Evolutionary conservation across 1,140 invertebrate species (phyloP).

Genomic region (Oncopeltus fasciatus): DNA sequence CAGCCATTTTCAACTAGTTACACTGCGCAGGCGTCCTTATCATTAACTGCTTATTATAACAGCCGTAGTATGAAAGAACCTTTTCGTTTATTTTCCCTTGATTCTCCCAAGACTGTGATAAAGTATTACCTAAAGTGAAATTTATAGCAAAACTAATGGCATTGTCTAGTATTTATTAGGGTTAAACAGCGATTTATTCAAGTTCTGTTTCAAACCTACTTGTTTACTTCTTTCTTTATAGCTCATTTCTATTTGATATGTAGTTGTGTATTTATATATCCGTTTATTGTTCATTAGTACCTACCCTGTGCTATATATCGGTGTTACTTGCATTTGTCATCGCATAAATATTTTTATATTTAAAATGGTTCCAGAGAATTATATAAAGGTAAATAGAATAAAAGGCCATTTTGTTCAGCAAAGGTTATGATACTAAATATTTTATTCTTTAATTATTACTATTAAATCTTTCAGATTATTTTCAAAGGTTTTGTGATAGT

Average conservation of each 20-base stretch:
- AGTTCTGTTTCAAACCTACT: not conserved
- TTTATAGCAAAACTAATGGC: not conserved
- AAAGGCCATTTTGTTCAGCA: no score
- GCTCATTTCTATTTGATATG: not conserved
- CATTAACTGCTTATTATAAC: not conserved
- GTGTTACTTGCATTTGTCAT: not conserved
- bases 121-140: not conserved
- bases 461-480: not conserved
- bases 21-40: not conserved
- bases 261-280: not conserved
- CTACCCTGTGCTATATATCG: not conserved
- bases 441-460: not conserved
- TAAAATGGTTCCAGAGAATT: not conserved
- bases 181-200: not conserved
- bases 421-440: not conserved
- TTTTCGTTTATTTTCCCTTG: slow-evolving; percentile 3
- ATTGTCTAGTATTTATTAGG: not conserved
- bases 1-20: no score
- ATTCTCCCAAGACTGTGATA: not conserved
- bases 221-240: not conserved
- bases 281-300: not conserved
- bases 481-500: not conserved
- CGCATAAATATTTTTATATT: not conserved
- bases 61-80: slow-evolving; percentile 4
- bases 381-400: not conserved